Evolutionary conservation across 2,888 invertebrate species (phyloP).

Genomic region (Eubasilissa splendida): DNA sequence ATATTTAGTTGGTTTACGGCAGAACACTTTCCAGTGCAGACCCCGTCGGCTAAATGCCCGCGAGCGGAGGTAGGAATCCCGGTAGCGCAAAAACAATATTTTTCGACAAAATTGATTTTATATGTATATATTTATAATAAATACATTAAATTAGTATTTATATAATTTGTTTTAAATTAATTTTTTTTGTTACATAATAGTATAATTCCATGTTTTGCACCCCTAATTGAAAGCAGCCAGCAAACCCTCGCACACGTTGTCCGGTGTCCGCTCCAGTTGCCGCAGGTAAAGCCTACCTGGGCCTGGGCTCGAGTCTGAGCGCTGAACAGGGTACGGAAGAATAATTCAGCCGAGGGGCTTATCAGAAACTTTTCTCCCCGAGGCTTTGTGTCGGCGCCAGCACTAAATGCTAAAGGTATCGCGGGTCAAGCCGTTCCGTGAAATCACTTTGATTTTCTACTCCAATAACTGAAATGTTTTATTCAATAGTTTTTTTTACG

Average conservation of each 20-base stretch:
- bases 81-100: too few relatives aligned
- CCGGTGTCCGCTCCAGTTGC: conserved; percentile 56
- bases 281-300: conserved; percentile 53
- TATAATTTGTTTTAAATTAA: too few relatives aligned
- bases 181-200: not conserved
- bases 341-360: conserved; percentile 52
- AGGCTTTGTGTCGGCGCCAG: not conserved
- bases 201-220: not conserved
- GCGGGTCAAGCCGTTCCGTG: conserved; percentile 8
- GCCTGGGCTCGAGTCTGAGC: conserved; percentile 25
- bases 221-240: conserved; percentile 13
- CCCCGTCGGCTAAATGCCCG: too few relatives aligned
- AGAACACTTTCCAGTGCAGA: too few relatives aligned
- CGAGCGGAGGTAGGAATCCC: too few relatives aligned
- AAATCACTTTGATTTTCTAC: not conserved
- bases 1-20: too few relatives aligned
- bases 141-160: too few relatives aligned
- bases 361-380: conserved; percentile 45
- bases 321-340: conserved; percentile 46
- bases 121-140: too few relatives aligned
- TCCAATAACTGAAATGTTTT: not conserved
- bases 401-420: conserved; percentile 1
- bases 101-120: too few relatives aligned
- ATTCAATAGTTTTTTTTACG: not conserved
- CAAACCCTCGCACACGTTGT: conserved; percentile 42